phyloP scores from a whole-genome alignment of 1,140 invertebrate species.

The Odontomachus brunneus region DNA sequence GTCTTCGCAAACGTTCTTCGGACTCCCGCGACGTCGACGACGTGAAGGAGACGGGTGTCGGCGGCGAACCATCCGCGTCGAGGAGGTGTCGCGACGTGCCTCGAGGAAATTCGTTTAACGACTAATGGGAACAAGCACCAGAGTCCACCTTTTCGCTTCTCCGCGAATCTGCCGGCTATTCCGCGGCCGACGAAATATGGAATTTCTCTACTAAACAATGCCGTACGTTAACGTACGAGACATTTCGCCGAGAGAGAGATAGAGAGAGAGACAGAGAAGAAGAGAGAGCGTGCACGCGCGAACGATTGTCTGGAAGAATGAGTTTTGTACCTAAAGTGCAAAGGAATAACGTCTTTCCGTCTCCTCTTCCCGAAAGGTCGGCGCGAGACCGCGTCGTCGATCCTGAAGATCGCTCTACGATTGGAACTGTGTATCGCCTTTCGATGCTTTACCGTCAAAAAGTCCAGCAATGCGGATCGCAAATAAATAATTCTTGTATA shows the following conservation, averaged over 20 bases:
- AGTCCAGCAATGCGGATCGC: too few relatives aligned
- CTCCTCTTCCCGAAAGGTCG: not conserved
- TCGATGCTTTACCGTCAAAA: too few relatives aligned
- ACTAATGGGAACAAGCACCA: not conserved
- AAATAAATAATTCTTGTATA: too few relatives aligned
- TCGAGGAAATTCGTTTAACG: slow-evolving; percentile 6
- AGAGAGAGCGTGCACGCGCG: not conserved
- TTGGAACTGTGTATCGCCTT: not conserved
- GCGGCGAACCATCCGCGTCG: too few relatives aligned
- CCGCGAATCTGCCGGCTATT: too few relatives aligned
- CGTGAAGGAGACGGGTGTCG: not conserved
- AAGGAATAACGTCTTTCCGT: not conserved
- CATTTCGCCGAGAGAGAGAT: too few relatives aligned
- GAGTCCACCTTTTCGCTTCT: too few relatives aligned
- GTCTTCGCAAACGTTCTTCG: not conserved
- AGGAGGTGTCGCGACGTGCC: too few relatives aligned
- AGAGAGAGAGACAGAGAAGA: too few relatives aligned
- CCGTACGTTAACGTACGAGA: slow-evolving; percentile 3
- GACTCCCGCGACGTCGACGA: not conserved
- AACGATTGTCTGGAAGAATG: slow-evolving; percentile 38
- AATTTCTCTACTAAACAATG: not conserved
- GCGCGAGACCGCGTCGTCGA: too few relatives aligned
- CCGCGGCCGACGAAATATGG: not conserved
- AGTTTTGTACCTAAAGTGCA: slow-evolving; percentile 25
- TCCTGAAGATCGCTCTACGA: too few relatives aligned